Base-by-base conservation (phyloP, 2,113 vertebrate species). In the Orthonyx spaldingii region DNA sequence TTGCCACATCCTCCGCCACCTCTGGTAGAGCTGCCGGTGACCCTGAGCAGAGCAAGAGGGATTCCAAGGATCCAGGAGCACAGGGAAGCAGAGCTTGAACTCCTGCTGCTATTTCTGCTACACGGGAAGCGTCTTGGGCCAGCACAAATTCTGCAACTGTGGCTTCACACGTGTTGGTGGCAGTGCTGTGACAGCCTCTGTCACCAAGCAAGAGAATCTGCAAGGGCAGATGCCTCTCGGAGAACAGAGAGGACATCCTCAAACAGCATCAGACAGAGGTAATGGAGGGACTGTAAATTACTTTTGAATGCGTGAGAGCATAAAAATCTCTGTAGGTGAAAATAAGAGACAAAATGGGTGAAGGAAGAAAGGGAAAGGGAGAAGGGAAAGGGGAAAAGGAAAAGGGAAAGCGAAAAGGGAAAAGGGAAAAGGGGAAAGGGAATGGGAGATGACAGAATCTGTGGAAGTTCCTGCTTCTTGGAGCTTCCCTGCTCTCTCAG, bases 71-170 rank as follows among this genome's bases (percentile, higher is more conserved):
- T 64, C 35, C 1, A 2, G 44, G 50, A 64, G 11, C 13, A 28
- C 0, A 0, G 10, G 17, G 23, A 60, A 17, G 22, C 20, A 60
- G 22, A 81, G 9, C 17, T 9, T 28, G 12, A 0, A 1, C 2
- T 66, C 6, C 11, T 52, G 8, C 30, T 22, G 21, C 4, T 61
- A 84, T 24, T 59, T 81, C 53, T 9, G 32, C 21, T 46, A 27
- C 32, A 53, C 64, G 18, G 11, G 13, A 55, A 56, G 20, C 0
- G 0, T 33, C 17, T 46, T 16, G 15, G 74, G 49, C 22, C 49
- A 55, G 17, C 24, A 21, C 21, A 26, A 79, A 85, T 64, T 63
- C 30, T 60, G 21, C 22, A 61, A 30, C 30, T 90, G 70, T 63
- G 83, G 17, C 33, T 90, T 59, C 57, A 37, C 39, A 85, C 55